Conservation (phyloP, 2,888 invertebrate species). For the Cyrtodaria siliqua region DNA sequence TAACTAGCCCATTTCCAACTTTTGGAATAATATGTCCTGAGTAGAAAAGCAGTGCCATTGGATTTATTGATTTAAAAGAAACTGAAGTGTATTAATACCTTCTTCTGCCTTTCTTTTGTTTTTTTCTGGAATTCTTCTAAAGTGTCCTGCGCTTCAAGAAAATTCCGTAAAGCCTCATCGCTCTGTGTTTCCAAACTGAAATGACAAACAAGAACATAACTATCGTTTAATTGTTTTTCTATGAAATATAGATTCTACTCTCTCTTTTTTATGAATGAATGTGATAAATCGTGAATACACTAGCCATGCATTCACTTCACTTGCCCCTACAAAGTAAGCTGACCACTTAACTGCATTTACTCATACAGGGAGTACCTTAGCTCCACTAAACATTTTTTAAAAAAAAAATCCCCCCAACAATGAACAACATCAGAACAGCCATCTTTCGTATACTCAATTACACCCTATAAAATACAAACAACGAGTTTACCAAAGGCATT, state of each 20-base stretch:
- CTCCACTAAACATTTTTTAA: no score
- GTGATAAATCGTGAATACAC: background rate
- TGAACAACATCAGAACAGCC: no score
- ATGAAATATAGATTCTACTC: background rate
- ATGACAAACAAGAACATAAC: background rate
- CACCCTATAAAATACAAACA: background rate
- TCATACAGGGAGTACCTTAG: no score
- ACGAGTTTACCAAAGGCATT: background rate
- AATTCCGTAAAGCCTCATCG: constrained; percentile 80
- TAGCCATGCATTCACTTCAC: background rate
- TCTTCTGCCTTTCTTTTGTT: constrained; percentile 76
- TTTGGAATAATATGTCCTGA: no score
- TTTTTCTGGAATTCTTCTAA: constrained; percentile 79
- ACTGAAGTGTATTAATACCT: no score
- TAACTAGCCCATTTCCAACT: no score
- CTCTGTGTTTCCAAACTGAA: constrained; percentile 77
- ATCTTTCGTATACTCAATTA: no score
- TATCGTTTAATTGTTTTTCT: background rate
- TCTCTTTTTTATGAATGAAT: background rate
- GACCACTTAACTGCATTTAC: no score
- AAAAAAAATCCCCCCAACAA: no score
- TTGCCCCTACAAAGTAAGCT: no score
- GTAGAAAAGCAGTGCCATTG: no score
- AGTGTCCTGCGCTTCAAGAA: constrained; percentile 78
- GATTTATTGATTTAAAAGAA: no score